These are phyloP conservation scores for Todiramphus saurophagus DNA, from an alignment of 2,113 vertebrate genomes.

Conservation along the genomic window DNA sequence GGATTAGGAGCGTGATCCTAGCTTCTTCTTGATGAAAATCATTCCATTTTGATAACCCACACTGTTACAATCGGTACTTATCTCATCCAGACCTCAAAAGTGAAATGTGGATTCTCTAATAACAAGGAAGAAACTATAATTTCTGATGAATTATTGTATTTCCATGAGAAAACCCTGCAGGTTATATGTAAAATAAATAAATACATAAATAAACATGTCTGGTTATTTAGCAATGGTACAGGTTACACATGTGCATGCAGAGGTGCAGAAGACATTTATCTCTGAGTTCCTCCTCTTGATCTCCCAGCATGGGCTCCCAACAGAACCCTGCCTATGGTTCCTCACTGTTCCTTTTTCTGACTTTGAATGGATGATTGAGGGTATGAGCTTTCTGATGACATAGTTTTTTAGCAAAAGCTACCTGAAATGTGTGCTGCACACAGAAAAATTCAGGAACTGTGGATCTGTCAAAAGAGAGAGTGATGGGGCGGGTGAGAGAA, in stretches of 20 bases:
- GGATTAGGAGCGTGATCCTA: background rate
- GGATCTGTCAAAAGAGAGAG: background rate
- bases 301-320: background rate
- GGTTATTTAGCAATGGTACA: background rate
- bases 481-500: background rate
- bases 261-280: background rate
- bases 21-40: background rate
- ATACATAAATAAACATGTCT: background rate
- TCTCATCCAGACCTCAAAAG: background rate
- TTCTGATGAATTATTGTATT: background rate
- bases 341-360: background rate
- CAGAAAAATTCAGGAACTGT: background rate
- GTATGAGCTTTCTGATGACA: background rate
- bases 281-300: background rate
- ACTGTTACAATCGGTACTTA: background rate
- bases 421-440: fast-evolving
- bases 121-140: background rate
- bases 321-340: background rate
- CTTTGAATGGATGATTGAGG: background rate
- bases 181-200: background rate
- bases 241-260: background rate
- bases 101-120: background rate
- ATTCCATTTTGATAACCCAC: background rate
- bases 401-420: background rate
- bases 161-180: background rate